phyloP scores from a whole-genome alignment of 1,140 invertebrate genomes.

The Muscidifurax raptorellus region DNA sequence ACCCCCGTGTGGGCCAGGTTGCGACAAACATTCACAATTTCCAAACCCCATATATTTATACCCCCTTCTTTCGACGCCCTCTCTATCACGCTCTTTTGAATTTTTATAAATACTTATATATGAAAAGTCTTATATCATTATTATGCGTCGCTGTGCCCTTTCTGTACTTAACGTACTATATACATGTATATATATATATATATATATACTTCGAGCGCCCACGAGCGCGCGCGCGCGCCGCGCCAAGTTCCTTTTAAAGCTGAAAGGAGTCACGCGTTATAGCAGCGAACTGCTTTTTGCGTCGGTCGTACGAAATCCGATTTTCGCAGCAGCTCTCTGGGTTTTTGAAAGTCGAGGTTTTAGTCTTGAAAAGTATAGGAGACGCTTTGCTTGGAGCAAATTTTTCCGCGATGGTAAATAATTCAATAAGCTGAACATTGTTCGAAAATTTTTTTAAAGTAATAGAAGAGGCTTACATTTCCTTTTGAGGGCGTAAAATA shows the following conservation, averaged over 20 bases:
- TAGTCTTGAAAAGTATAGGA: background rate
- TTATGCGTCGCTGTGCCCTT: background rate
- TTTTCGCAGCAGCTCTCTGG: background rate
- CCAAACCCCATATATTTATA: constrained; percentile 43
- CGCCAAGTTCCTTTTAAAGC: background rate
- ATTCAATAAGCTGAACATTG: background rate
- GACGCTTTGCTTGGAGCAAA: background rate
- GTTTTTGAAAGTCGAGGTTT: background rate
- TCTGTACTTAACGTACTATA: no score
- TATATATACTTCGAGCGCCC: background rate
- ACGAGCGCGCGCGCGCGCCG: no score
- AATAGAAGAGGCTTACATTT: no score
- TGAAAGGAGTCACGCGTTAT: background rate
- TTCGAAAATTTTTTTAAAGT: no score
- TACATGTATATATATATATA: no score
- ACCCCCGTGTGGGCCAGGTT: constrained; percentile 86
- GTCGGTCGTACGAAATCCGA: background rate
- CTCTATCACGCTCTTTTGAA: background rate
- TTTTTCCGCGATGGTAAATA: background rate
- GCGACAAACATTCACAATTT: constrained; percentile 67
- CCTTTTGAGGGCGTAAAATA: no score
- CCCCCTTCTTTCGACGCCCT: constrained; percentile 3
- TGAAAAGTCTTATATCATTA: background rate
- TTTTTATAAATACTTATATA: background rate
- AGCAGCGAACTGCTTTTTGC: background rate